These are phyloP conservation scores for Hesperia comma DNA, from an alignment of 2,888 invertebrate species.

Conservation along the genomic window DNA sequence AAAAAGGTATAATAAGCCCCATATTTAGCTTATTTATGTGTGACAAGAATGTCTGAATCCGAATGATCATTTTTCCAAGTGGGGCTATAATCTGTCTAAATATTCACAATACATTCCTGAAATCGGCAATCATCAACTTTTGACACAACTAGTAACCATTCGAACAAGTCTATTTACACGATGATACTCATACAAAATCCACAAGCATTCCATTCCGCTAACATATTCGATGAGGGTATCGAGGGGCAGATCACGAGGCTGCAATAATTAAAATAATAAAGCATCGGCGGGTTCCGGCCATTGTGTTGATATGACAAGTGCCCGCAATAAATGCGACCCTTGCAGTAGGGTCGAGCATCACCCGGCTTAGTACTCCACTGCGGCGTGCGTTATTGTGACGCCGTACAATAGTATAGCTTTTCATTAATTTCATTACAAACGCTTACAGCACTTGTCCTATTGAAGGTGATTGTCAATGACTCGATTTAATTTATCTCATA, in stretches of 20 bases:
- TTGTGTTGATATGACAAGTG: conserved; percentile 82
- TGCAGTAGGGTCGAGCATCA: conserved; percentile 49
- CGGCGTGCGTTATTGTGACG: conserved; percentile 10
- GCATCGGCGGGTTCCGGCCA: conserved; percentile 64
- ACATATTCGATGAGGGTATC: conserved; percentile 54
- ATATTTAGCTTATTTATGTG: too few species aligned
- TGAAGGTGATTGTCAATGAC: neutral
- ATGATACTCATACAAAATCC: neutral
- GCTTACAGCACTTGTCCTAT: conserved; percentile 13
- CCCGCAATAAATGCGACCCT: conserved; percentile 76
- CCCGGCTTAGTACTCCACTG: conserved; percentile 1
- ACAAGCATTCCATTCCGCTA: conserved; percentile 60
- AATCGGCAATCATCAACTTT: neutral
- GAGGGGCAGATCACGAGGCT: conserved; percentile 74
- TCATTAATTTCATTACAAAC: conserved; percentile 24
- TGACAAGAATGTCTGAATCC: too few species aligned
- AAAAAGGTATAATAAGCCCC: too few species aligned
- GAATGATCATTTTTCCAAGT: too few species aligned
- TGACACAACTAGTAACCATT: neutral
- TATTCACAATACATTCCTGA: neutral
- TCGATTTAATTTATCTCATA: neutral
- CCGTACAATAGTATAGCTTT: conserved; percentile 9
- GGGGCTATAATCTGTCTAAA: too few species aligned
- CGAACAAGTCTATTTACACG: neutral
- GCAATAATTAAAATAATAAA: conserved; percentile 84